A percentile compares a stretch with the other conserved stretches of the same genome.
phyloP scores from a whole-genome alignment of 2,888 invertebrate species.

The Autographa pulchrina region DNA sequence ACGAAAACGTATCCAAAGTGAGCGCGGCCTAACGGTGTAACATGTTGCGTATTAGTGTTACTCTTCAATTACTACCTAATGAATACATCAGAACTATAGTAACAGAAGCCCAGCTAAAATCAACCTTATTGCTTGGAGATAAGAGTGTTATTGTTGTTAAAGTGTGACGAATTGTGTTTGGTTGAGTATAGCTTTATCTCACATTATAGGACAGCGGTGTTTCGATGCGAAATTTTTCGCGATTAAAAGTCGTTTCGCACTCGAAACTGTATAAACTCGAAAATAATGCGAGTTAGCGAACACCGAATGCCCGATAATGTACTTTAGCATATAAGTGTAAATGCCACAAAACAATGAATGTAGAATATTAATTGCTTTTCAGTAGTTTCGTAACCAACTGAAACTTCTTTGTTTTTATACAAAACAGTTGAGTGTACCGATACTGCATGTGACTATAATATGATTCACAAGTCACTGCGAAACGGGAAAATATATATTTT shows the following conservation, averaged over 20 bases:
- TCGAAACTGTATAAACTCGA: not conserved
- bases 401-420: constrained; percentile 7
- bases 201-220: not conserved
- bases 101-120: no score
- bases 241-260: not conserved
- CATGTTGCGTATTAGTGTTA: not conserved
- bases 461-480: constrained; percentile 17
- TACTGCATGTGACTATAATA: constrained; percentile 5
- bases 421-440: constrained; percentile 1
- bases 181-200: no score
- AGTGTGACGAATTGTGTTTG: no score
- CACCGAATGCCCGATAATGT: not conserved
- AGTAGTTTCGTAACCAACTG: not conserved
- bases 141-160: no score
- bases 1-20: no score
- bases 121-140: no score
- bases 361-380: not conserved
- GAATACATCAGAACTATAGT: no score
- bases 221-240: not conserved
- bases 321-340: constrained; percentile 1
- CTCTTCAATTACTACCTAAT: not conserved
- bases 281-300: not conserved
- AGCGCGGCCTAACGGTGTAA: no score
- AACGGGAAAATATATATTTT: constrained; percentile 7
- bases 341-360: not conserved